Evolutionary conservation across 2,113 vertebrate species (phyloP).

Genomic region (Cnemophilus loriae): DNA sequence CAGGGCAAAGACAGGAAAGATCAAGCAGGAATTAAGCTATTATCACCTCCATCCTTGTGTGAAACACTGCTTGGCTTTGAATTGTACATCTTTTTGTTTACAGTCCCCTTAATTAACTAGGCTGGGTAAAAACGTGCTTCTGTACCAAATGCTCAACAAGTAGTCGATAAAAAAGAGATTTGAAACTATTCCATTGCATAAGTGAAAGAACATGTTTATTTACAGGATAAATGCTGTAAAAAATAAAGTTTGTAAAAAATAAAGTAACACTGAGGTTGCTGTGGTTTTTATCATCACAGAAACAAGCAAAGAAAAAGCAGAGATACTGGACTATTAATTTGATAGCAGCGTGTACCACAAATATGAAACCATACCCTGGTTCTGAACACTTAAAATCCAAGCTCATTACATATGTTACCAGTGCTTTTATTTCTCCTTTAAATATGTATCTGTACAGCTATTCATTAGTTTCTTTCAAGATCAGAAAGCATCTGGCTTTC

Average conservation of each 20-base stretch:
- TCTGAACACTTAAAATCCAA: conserved; percentile 29
- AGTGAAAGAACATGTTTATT: no score
- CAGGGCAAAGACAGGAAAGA: conserved; percentile 84
- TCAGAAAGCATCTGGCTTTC: conserved; percentile 27
- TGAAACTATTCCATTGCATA: conserved; percentile 5
- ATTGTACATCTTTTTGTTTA: conserved; percentile 66
- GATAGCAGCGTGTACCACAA: neutral
- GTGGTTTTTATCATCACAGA: neutral
- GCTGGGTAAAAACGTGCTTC: conserved; percentile 21
- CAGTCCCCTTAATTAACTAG: conserved; percentile 56
- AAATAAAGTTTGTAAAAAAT: neutral
- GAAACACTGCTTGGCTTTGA: conserved; percentile 73
- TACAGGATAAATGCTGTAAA: neutral
- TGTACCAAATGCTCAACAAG: conserved; percentile 33
- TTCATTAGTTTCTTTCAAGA: conserved; percentile 45
- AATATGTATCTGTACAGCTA: neutral
- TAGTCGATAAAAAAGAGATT: neutral
- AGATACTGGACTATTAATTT: neutral
- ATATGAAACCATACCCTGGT: neutral
- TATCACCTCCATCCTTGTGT: conserved; percentile 82
- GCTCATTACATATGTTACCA: conserved; percentile 32
- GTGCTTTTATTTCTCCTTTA: neutral
- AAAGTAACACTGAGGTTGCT: neutral
- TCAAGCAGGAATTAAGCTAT: conserved; percentile 86
- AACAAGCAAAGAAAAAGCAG: neutral